Evolutionary conservation across 2,113 vertebrate genomes (phyloP).

Genomic region (Syngnathoides biaculeatus): DNA sequence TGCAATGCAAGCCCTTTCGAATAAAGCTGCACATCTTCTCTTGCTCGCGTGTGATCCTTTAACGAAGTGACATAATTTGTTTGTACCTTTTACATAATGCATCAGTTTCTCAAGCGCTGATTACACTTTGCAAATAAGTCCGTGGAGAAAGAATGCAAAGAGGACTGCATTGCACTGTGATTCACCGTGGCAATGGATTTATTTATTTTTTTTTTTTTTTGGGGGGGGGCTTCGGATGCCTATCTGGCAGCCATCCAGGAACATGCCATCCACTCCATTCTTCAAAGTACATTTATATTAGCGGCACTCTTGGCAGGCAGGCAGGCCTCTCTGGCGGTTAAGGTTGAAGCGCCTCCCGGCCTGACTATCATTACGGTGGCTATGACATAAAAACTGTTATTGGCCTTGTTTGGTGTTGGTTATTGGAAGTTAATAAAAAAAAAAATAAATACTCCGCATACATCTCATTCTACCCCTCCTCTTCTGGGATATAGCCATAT

Average conservation of each 20-base stretch:
- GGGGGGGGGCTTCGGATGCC: slow-evolving; percentile 49
- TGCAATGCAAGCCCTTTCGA: slow-evolving; percentile 24
- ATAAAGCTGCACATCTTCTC: slow-evolving; percentile 17
- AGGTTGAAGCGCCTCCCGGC: slow-evolving; percentile 63
- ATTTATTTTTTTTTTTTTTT: slow-evolving; percentile 25
- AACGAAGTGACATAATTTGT: slow-evolving; percentile 38
- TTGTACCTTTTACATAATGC: slow-evolving; percentile 43
- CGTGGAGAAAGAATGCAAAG: slow-evolving; percentile 32
- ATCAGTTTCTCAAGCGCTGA: slow-evolving; percentile 20
- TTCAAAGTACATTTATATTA: slow-evolving; percentile 76
- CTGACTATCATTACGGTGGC: slow-evolving; percentile 70
- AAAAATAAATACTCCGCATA: slow-evolving; percentile 55
- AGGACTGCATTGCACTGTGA: slow-evolving; percentile 53
- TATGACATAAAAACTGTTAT: slow-evolving; percentile 72
- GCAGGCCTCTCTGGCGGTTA: slow-evolving; percentile 52
- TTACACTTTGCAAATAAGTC: slow-evolving; percentile 31
- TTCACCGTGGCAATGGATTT: slow-evolving; percentile 65
- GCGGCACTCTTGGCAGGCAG: slow-evolving; percentile 61
- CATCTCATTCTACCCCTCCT: slow-evolving; percentile 36
- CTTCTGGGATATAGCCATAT: slow-evolving; percentile 20
- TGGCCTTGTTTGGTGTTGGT: slow-evolving; percentile 70
- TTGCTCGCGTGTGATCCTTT: slow-evolving; percentile 29
- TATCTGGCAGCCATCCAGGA: slow-evolving; percentile 63
- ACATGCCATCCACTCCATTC: slow-evolving; percentile 65
- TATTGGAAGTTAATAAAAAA: slow-evolving; percentile 68